phyloP scores from a whole-genome alignment of 2,797 vertebrate genomes.

The Ataeniobius toweri region DNA sequence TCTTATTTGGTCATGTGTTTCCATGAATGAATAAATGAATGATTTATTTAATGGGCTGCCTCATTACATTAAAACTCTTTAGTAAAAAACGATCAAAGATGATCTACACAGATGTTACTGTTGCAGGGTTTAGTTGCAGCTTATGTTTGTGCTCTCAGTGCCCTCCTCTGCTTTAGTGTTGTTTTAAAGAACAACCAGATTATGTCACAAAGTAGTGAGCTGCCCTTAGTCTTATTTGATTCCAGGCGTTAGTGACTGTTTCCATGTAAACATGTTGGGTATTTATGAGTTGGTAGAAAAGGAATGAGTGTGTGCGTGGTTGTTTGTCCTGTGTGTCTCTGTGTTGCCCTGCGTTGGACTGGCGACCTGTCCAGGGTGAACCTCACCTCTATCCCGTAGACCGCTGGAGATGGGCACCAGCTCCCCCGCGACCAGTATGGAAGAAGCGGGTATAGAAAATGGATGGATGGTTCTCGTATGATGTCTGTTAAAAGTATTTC shows the following conservation, averaged over 20 bases:
- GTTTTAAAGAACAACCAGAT: background rate
- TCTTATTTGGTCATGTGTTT: background rate
- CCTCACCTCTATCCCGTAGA: no score
- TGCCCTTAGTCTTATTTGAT: background rate
- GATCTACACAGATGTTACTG: background rate
- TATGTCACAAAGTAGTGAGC: background rate
- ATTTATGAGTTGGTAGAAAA: background rate
- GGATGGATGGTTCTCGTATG: background rate
- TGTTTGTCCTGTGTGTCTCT: no score
- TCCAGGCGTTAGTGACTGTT: no score
- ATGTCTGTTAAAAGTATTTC: constrained; percentile 1
- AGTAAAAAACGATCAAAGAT: background rate
- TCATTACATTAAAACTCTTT: background rate
- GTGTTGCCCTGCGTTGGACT: no score
- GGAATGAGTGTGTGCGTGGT: no score
- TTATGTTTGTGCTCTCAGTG: no score
- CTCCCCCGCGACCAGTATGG: no score
- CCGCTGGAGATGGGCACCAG: no score
- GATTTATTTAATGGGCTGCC: background rate
- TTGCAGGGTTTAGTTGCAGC: background rate
- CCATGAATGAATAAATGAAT: background rate
- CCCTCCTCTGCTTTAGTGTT: no score
- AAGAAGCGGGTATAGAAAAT: no score
- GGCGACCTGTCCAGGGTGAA: no score
- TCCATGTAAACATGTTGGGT: background rate